Conservation (phyloP, 2,113 vertebrate species). For the Chunga burmeisteri region DNA sequence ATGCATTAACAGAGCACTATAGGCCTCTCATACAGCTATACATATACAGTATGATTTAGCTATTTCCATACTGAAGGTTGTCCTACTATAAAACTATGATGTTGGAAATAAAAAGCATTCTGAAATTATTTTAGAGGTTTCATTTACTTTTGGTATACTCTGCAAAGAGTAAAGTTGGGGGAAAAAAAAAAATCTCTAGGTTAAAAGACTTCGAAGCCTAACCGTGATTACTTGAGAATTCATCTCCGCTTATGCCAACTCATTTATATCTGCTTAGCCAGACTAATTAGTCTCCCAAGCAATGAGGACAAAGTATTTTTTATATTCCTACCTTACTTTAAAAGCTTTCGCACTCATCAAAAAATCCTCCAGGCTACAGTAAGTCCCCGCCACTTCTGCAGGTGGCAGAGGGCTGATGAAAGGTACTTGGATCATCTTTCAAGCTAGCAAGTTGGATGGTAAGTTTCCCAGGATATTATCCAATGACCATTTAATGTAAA, state of each 20-base stretch:
- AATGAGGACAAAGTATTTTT: background rate
- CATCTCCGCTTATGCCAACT: background rate
- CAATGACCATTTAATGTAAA: background rate
- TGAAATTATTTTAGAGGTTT: background rate
- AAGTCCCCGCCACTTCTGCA: background rate
- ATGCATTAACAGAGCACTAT: background rate
- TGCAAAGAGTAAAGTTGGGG: background rate
- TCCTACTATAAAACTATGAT: background rate
- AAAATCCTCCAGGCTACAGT: background rate
- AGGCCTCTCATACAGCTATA: background rate
- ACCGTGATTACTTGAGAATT: background rate
- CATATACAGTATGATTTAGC: background rate
- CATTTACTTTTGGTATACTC: background rate
- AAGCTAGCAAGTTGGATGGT: background rate
- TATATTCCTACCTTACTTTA: background rate
- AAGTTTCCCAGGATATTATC: background rate
- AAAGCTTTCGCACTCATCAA: background rate
- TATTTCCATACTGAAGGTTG: background rate
- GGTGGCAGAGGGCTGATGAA: background rate
- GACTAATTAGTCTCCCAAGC: slow-evolving; percentile 9
- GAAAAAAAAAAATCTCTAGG: background rate
- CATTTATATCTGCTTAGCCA: slow-evolving; percentile 4
- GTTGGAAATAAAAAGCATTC: background rate
- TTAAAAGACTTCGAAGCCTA: background rate
- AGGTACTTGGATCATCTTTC: background rate